phyloP scores from a whole-genome alignment of 2,888 invertebrate genomes.

The Willowsia nigromaculata region DNA sequence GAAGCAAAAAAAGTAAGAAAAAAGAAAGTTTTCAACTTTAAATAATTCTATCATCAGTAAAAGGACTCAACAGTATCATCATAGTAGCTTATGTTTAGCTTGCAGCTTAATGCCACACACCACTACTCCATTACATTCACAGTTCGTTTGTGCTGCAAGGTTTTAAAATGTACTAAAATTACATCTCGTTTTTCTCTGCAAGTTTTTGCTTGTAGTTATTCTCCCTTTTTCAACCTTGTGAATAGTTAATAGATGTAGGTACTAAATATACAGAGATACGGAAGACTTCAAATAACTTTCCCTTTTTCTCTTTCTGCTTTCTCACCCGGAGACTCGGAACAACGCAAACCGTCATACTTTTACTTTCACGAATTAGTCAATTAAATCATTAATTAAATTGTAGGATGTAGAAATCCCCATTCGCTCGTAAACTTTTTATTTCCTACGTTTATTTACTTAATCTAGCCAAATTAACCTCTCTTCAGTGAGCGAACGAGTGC shows the following conservation, averaged over 20 bases:
- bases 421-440: slow-evolving; percentile 67
- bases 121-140: background rate
- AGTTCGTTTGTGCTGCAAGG: slow-evolving; percentile 1
- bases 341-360: slow-evolving; percentile 30
- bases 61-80: slow-evolving; percentile 28
- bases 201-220: background rate
- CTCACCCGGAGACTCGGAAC: background rate
- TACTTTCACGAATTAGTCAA: slow-evolving; percentile 63
- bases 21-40: slow-evolving; percentile 61
- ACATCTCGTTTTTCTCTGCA: background rate
- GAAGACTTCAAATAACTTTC: background rate
- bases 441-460: slow-evolving; percentile 68
- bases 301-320: background rate
- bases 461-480: slow-evolving; percentile 58
- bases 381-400: slow-evolving; percentile 70
- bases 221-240: background rate
- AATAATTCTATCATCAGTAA: slow-evolving; percentile 48
- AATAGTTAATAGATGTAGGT: background rate
- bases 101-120: background rate
- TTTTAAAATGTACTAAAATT: background rate
- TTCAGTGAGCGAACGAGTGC: slow-evolving; percentile 3
- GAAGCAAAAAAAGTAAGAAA: background rate
- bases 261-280: background rate
- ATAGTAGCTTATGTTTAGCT: background rate
- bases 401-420: slow-evolving; percentile 62